Evolutionary conservation across 2,888 invertebrate genomes (phyloP).

Genomic region (Apantesis nais): DNA sequence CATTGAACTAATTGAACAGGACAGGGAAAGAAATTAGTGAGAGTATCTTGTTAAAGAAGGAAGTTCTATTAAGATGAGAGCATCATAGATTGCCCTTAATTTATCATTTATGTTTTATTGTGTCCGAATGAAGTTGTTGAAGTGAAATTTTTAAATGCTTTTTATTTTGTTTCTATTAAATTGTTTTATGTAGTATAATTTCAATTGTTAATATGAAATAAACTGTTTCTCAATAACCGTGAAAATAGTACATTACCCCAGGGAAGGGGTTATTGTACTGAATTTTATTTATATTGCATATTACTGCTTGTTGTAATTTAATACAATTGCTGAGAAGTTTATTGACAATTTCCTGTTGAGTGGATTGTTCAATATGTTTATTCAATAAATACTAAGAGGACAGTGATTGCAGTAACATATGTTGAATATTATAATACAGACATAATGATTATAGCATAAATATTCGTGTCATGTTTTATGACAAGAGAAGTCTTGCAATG

Average conservation of each 20-base stretch:
- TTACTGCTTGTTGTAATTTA: conserved; percentile 40
- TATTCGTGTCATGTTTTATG: conserved; percentile 53
- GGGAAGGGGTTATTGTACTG: conserved; percentile 58
- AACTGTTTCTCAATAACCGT: background rate
- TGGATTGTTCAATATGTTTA: conserved; percentile 71
- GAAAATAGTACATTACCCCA: background rate
- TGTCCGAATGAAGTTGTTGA: conserved; percentile 38
- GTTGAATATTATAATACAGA: conserved; percentile 28
- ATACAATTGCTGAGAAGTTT: conserved; percentile 69
- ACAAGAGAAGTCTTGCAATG: conserved; percentile 51
- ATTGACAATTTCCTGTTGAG: conserved; percentile 79
- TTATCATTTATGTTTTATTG: conserved; percentile 68
- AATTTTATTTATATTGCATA: conserved; percentile 52
- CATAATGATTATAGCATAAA: conserved; percentile 39
- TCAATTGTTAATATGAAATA: too few relatives aligned
- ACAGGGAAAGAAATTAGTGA: conserved; percentile 54
- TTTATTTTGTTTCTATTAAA: background rate
- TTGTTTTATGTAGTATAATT: background rate
- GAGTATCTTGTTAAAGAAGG: conserved; percentile 68
- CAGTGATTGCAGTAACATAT: conserved; percentile 37
- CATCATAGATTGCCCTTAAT: conserved; percentile 79
- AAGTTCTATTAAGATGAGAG: conserved; percentile 79
- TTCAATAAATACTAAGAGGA: conserved; percentile 68
- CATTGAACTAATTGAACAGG: conserved; percentile 46
- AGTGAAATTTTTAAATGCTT: conserved; percentile 14